A percentile compares a stretch with the other conserved stretches of the same genome.
phyloP scores from a whole-genome alignment of 2,888 invertebrate species.

The Drosophila imparisetae region DNA sequence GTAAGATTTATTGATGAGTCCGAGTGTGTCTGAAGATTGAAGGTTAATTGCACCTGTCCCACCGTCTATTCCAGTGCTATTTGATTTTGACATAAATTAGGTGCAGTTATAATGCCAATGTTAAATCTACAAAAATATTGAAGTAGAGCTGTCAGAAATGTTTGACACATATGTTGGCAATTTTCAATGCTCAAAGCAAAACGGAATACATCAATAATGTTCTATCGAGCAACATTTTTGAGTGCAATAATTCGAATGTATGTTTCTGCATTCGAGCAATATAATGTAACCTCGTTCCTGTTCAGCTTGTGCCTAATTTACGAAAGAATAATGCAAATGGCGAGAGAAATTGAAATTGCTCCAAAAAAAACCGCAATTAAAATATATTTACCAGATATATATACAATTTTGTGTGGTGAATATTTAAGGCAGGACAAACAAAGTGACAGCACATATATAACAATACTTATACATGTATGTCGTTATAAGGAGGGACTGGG shows the following conservation, averaged over 20 bases:
- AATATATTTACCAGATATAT: conserved; percentile 47
- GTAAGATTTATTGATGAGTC: background rate
- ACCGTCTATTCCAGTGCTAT: conserved; percentile 56
- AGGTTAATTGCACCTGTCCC: conserved; percentile 74
- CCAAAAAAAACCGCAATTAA: conserved; percentile 72
- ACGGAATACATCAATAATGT: conserved; percentile 61
- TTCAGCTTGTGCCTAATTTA: conserved; percentile 57
- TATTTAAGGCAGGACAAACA: conserved; percentile 62
- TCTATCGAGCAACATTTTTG: conserved; percentile 24
- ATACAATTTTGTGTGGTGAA: conserved; percentile 41
- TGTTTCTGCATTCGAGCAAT: conserved; percentile 52
- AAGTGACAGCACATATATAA: conserved; percentile 41
- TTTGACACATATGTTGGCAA: conserved; percentile 35
- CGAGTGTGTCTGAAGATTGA: conserved; percentile 20
- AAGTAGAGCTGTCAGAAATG: conserved; percentile 31
- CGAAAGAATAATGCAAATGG: conserved; percentile 37
- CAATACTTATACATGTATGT: conserved; percentile 22
- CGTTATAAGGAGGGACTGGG: conserved; percentile 25
- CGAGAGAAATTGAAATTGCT: conserved; percentile 56
- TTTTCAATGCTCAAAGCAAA: conserved; percentile 39
- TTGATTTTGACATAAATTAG: conserved; percentile 59
- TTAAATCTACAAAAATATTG: conserved; percentile 25
- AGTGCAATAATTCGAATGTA: conserved; percentile 39
- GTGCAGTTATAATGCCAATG: conserved; percentile 50
- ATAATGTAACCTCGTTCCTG: conserved; percentile 69